Conservation (phyloP, 1,140 invertebrate genomes). For the Reticulitermes speratus region DNA sequence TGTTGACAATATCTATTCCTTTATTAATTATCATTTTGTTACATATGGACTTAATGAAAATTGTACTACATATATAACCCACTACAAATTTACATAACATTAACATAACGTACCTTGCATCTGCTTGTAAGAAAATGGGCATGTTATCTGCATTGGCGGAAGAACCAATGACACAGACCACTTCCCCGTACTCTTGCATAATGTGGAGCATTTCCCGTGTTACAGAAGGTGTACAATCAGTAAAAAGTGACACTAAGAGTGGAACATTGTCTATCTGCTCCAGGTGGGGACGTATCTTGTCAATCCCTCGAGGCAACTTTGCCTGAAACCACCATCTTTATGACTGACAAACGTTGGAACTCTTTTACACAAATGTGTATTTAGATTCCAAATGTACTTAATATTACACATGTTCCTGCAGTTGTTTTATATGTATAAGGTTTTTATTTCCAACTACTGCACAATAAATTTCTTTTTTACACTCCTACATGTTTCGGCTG, state of each 20-base stretch:
- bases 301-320: conserved; percentile 92
- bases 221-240: conserved; percentile 88
- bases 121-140: conserved; percentile 89
- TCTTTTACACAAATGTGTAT: not conserved
- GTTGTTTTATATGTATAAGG: no score
- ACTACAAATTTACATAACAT: no score
- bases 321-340: conserved; percentile 56
- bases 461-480: no score
- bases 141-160: conserved; percentile 86
- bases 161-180: conserved; percentile 88
- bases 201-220: conserved; percentile 90
- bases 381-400: no score
- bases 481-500: no score
- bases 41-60: no score
- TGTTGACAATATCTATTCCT: no score
- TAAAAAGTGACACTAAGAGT: conserved; percentile 92
- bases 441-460: no score
- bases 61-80: no score
- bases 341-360: not conserved
- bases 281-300: conserved; percentile 94
- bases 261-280: conserved; percentile 96
- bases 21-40: no score
- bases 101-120: conserved; percentile 71
- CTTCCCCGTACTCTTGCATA: conserved; percentile 95
- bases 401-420: no score